Base-by-base conservation (phyloP, 2,797 vertebrate genomes). In the Otus scops region DNA sequence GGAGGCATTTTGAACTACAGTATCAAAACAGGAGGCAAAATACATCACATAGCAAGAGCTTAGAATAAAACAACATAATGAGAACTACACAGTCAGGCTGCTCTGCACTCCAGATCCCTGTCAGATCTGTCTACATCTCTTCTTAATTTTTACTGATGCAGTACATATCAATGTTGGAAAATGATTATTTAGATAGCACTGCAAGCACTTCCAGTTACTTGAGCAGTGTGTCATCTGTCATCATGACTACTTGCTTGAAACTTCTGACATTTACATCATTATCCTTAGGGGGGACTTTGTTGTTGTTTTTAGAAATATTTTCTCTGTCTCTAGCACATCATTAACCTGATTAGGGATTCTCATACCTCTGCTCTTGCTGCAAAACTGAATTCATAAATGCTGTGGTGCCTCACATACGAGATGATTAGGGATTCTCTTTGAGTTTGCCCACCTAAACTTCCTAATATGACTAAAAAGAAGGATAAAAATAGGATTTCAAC, bases 281-380 rank as follows among this genome's bases (percentile, higher is more conserved):
- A 39, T 85, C 9, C 27, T 76, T 56, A 15, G 2, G 8, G 18
- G 8, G 16, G 28, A 53, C 20, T 65, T 85, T 41, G 27, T 34
- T 73, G 30, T 50, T 77, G 6, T 16, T 67, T 76, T 90, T 36
- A 79, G 30, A 91, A 76, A 78, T 79, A 68, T 57, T 83, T 93
- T 80, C 15, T 27, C 60, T 86, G 19, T 87, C 54, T 77, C 64
- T 84, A 77, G 34, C 43, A 79, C 28, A 28, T 95, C 68, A 85
- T 97, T 95, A 93, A 84, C 18, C 39, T 93, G 60, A 57, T 96
- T 86, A 82, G 91, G 39, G 65, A 88, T 88, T 78, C 43, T 82
- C 63, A 54, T 26, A 26, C n/a, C 71, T 88, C 45, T 87, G 6
- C 27, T 82, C 36, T 65, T 89, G 26, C 75, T 85, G 48, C 54